Conservation (phyloP, 1,140 invertebrate species). For the Myzus persicae region DNA sequence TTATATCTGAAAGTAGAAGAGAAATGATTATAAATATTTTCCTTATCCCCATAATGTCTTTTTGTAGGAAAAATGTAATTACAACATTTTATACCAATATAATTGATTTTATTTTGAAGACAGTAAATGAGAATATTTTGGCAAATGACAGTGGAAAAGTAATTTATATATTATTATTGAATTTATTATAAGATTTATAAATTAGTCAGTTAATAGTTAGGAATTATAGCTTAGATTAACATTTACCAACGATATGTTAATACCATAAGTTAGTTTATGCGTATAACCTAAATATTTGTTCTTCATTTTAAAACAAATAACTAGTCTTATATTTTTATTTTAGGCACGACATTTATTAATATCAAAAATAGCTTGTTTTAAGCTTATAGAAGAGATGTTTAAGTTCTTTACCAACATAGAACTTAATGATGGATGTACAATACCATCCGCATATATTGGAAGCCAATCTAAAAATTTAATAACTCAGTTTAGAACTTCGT, state of each 20-base stretch:
- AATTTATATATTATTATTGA: neutral
- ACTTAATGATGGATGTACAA: neutral
- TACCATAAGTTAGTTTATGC: too few relatives aligned
- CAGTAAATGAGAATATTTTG: slow-evolving; percentile 18
- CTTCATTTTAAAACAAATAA: too few relatives aligned
- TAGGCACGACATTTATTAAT: slow-evolving; percentile 35
- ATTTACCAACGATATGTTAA: neutral
- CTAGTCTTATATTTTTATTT: neutral
- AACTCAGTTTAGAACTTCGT: slow-evolving; percentile 31
- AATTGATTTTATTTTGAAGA: slow-evolving; percentile 37
- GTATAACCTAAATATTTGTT: too few relatives aligned
- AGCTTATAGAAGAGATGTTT: slow-evolving; percentile 29
- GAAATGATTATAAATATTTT: slow-evolving; percentile 7
- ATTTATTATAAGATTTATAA: neutral
- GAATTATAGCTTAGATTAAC: neutral
- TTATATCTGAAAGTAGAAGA: slow-evolving; percentile 26
- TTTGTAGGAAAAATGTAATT: neutral
- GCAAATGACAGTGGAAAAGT: slow-evolving; percentile 41
- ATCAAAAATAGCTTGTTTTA: slow-evolving; percentile 37
- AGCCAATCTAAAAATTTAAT: neutral
- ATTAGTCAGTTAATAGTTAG: neutral
- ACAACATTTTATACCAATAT: neutral
- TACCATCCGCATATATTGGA: neutral
- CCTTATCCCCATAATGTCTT: neutral
- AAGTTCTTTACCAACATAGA: slow-evolving; percentile 7